Evolutionary conservation across 2,113 vertebrate genomes (phyloP), one percentile per base, ranked within the genome.

Genomic region (Laticauda colubrina): DNA sequence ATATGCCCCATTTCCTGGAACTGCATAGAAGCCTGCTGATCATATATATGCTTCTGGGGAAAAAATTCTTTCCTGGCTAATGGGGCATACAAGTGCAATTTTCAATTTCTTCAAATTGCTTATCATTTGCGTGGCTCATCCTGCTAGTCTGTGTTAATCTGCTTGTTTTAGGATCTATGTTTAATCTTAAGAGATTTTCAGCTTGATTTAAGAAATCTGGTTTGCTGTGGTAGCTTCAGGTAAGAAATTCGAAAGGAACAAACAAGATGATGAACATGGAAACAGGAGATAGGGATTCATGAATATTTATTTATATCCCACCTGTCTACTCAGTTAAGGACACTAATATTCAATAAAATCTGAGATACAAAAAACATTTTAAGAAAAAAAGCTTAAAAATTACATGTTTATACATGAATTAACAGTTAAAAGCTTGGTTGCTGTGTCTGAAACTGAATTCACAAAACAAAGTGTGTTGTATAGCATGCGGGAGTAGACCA

Each of bases 1-100:
- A 88, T 75, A 43, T 88, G 26, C 6, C 21, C 48, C 93, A 23
- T 48, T 95, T 94, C 85, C 0, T 1, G 93, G 56, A 93, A 34
- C 89, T 92, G 59, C 90, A 89, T 0, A 21, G 86, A 86, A 90
- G 88, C 23, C 34, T 81, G 34, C 75, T 88, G 18, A 55, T 53
- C 10, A 0, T 88, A 34, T 2, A 85, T 18, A 0, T 2, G 34
- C 93, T 93, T 94, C 43, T 92, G 87, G 45, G 69, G 59, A 92
- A 51, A 0, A 54, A 5, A 91, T 20, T 0, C 1, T 24, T 0
- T 88, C 69, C 43, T 88, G 53, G 29, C 34, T n/a, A 4, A 9
- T 0, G 20, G 5, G 0, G 86, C 55, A 51, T n/a, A 34, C 20
- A 43, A 61, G 48, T 69, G 12, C 86, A 69, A 10, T 51, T 88